Percentiles rank a stretch among this genome's conserved stretches.
These are phyloP conservation scores for Caenorhabditis wallacei DNA, from an alignment of 2,888 invertebrate genomes.

Conservation along the genomic window DNA sequence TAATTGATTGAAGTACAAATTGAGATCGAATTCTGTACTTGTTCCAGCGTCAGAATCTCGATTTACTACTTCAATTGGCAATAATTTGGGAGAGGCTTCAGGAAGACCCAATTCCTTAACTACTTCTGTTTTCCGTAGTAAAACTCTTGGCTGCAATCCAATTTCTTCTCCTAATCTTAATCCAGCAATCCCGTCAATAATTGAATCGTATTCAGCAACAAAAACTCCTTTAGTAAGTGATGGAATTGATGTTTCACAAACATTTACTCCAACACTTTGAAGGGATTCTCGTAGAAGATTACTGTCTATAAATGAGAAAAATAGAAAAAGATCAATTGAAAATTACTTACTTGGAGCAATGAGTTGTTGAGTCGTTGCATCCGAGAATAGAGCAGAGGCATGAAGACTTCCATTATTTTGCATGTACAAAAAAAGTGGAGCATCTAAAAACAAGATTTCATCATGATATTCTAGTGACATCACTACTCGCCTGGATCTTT, in stretches of 20 bases:
- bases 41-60: slow-evolving; percentile 36
- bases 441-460: slow-evolving; percentile 66
- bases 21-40: slow-evolving; percentile 58
- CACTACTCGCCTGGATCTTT: slow-evolving; percentile 74
- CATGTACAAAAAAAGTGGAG: slow-evolving; percentile 82
- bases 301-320: slow-evolving; percentile 58
- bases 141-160: slow-evolving; percentile 71
- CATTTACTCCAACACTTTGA: slow-evolving; percentile 70
- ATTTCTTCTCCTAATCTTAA: slow-evolving; percentile 75
- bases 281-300: slow-evolving; percentile 69
- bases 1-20: slow-evolving; percentile 75
- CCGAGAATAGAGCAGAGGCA: slow-evolving; percentile 82
- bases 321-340: background rate
- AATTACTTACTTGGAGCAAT: slow-evolving; percentile 67
- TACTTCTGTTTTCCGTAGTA: slow-evolving; percentile 69
- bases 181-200: slow-evolving; percentile 59
- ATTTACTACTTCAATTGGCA: slow-evolving; percentile 75
- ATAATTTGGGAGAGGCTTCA: slow-evolving; percentile 61
- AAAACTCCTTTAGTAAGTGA: slow-evolving; percentile 60
- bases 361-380: slow-evolving; percentile 79
- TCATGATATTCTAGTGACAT: background rate
- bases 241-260: slow-evolving; percentile 49
- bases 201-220: slow-evolving; percentile 58
- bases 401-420: slow-evolving; percentile 76
- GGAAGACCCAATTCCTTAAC: slow-evolving; percentile 72